Conservation (phyloP, 2,113 vertebrate species). For the Petaurus breviceps region DNA sequence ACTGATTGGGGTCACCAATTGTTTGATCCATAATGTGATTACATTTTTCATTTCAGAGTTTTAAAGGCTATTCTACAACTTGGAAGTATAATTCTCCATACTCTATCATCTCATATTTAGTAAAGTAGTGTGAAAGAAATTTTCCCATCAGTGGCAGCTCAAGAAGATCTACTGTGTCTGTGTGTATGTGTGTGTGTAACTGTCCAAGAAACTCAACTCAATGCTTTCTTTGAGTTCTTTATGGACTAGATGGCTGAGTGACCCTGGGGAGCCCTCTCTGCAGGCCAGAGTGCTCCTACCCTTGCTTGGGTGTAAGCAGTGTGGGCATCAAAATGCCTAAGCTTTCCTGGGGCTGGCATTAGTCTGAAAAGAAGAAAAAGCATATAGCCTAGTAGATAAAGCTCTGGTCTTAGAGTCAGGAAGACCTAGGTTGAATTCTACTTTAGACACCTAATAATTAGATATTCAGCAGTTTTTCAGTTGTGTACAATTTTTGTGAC, state of each 20-base stretch:
- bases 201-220: neutral
- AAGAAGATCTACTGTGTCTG: neutral
- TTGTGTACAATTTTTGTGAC: neutral
- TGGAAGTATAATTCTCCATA: neutral
- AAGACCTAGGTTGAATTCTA: neutral
- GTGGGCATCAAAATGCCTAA: neutral
- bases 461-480: too few species aligned
- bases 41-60: conserved; percentile 54
- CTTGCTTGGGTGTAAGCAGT: neutral
- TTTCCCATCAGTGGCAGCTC: neutral
- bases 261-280: neutral
- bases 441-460: neutral
- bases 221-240: neutral
- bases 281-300: neutral
- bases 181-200: neutral
- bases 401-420: neutral
- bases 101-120: neutral
- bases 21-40: conserved; percentile 14
- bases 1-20: conserved; percentile 34
- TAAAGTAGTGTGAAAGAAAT: neutral
- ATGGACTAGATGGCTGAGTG: neutral
- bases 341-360: neutral
- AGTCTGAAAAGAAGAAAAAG: neutral
- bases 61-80: conserved; percentile 3
- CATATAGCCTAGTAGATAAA: neutral